Evolutionary conservation across 2,113 vertebrate species (phyloP), one percentile per base, ranked within the genome.

Genomic region (Morphnarchus princeps): DNA sequence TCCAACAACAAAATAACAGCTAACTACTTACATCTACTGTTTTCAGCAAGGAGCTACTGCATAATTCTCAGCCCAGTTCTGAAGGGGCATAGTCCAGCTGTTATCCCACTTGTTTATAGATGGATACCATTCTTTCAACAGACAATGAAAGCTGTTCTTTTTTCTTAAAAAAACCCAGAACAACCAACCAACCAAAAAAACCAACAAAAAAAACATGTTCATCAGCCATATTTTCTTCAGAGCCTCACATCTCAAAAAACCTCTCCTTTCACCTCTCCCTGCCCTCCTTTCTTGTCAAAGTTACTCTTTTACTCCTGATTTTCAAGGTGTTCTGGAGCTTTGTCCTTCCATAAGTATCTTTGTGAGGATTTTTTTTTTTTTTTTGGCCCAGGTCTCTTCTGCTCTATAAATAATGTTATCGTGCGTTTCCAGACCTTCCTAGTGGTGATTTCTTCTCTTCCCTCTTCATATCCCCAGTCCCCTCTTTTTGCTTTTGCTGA

Each of bases 121-220:
- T 25, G 49, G 20, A 57, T 47, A 25, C 5, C 17, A 25, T 42
- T 66, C 34, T 67, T 87, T 71, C 38, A 91, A n/a, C 16, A 54
- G 59, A 59, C 7, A 89, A 31, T 6, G 62, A 66, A 91, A 87
- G 16, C 28, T 43, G 6, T 3, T 31, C 3, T 34, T 3, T 45
- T 28, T 54, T 24, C 26, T 25, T 38, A 42, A 77, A 42, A 38
- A 63, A 28, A 4, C 1, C 13, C 69, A 28, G 12, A 55, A 36
- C 5, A 59, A 43, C 2, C 7, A 38, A 25, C 0, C 13, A 69
- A 24, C 31, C 50, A 58, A 29, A 50, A 65, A 17, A 0, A 3
- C 7, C 31, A 50, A 50, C 8, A 34, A 74, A 80, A 32, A 5
- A 0, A 2, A 1, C 54, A 20, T 10, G 5, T 54, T 70, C 3